A percentile compares a stretch with the other conserved stretches of the same genome.
phyloP scores from a whole-genome alignment of 2,113 vertebrate genomes.

The Amphiprion ocellaris region DNA sequence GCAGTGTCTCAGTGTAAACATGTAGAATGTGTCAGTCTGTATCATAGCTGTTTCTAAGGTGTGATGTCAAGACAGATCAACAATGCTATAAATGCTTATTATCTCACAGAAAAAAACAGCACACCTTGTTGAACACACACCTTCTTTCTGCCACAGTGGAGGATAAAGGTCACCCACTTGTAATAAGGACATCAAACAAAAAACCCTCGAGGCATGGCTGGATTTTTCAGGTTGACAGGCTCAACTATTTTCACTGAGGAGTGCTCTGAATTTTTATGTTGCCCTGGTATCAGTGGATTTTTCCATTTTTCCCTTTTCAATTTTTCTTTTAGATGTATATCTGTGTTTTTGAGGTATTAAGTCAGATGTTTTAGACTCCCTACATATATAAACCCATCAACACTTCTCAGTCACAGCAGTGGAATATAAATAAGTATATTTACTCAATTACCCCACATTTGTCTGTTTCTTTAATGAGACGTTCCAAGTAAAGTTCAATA shows the following conservation, averaged over 20 bases:
- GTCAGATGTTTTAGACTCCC: too few species aligned
- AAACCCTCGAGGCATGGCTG: neutral
- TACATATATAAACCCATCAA: too few species aligned
- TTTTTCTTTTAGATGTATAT: too few species aligned
- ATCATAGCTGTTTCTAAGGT: neutral
- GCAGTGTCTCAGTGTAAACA: neutral
- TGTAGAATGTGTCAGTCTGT: neutral
- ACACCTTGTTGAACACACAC: conserved; percentile 2
- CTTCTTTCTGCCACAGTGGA: neutral
- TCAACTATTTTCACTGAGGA: neutral
- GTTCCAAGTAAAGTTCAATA: too few species aligned
- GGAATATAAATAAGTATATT: too few species aligned
- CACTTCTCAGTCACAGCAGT: too few species aligned
- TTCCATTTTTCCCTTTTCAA: too few species aligned
- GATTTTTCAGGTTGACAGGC: neutral
- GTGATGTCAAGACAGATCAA: neutral
- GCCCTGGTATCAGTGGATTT: too few species aligned
- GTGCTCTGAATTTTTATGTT: too few species aligned
- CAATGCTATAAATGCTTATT: conserved; percentile 5
- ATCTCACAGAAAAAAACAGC: neutral
- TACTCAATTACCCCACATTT: too few species aligned
- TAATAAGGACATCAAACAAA: conserved; percentile 31
- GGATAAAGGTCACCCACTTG: neutral
- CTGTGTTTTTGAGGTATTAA: too few species aligned
- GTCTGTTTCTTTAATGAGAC: too few species aligned